Evolutionary conservation across 2,797 vertebrate species (phyloP).

Genomic region (Chanos chanos): DNA sequence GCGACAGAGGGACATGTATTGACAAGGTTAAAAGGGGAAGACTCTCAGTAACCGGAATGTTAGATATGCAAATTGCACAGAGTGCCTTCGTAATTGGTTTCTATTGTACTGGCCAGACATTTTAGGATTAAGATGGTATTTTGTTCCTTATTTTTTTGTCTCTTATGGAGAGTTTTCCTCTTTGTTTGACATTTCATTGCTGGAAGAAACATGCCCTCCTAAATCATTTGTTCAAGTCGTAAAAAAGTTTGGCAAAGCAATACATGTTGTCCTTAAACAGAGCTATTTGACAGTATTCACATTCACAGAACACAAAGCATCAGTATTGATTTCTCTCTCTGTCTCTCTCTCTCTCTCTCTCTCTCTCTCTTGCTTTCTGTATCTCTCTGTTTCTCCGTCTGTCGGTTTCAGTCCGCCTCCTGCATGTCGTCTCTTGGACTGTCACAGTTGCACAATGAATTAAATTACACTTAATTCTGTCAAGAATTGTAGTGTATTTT

Average conservation of each 20-base stretch:
- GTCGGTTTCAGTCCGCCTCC: slow-evolving; percentile 56
- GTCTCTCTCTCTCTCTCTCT: slow-evolving; percentile 31
- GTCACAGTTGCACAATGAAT: slow-evolving; percentile 74
- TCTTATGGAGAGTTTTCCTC: slow-evolving; percentile 5
- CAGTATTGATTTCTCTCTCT: slow-evolving; percentile 76
- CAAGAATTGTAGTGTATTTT: slow-evolving; percentile 64
- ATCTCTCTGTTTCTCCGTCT: neutral
- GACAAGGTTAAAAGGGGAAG: no score
- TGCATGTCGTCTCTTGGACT: slow-evolving; percentile 67
- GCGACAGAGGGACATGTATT: no score
- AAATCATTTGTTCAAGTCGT: slow-evolving; percentile 40
- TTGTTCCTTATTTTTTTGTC: neutral
- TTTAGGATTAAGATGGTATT: no score
- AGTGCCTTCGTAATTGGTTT: no score
- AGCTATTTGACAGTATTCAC: slow-evolving; percentile 75
- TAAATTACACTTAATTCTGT: slow-evolving; percentile 73
- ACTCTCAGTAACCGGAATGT: no score
- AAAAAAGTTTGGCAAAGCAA: no score
- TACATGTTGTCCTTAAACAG: slow-evolving; percentile 68
- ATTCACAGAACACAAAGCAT: slow-evolving; percentile 75
- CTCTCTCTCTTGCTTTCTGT: neutral
- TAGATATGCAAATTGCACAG: no score
- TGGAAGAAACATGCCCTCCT: slow-evolving; percentile 63
- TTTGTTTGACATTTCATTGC: slow-evolving; percentile 66
- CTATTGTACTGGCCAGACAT: no score